Conservation (phyloP, 2,113 vertebrate genomes). For the Pangasianodon hypophthalmus region DNA sequence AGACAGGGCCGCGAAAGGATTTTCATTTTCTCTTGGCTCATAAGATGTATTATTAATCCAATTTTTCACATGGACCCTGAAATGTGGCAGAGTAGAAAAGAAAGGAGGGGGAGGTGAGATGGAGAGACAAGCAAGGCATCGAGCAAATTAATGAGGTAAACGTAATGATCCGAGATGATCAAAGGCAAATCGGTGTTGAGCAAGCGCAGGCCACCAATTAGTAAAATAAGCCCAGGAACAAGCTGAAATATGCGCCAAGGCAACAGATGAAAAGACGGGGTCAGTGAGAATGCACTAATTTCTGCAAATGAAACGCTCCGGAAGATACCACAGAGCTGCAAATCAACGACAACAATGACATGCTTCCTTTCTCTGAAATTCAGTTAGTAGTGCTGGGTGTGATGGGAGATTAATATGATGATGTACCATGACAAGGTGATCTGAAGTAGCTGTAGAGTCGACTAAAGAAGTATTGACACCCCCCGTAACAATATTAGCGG, state of each 20-base stretch:
- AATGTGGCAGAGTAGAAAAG: slow-evolving; percentile 52
- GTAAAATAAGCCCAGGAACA: slow-evolving; percentile 77
- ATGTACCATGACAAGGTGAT: not conserved
- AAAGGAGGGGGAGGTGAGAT: slow-evolving; percentile 42
- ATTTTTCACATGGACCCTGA: slow-evolving; percentile 70
- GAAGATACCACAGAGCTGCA: slow-evolving; percentile 8
- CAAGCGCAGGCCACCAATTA: slow-evolving; percentile 82
- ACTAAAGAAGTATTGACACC: not conserved
- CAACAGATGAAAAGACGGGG: slow-evolving; percentile 79
- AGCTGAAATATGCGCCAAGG: slow-evolving; percentile 76
- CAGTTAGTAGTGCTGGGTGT: not conserved
- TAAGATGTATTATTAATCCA: slow-evolving; percentile 78
- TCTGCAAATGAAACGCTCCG: slow-evolving; percentile 71
- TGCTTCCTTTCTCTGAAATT: not conserved
- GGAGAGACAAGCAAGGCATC: slow-evolving; percentile 64
- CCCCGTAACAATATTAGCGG: not conserved
- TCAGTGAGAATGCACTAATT: slow-evolving; percentile 78
- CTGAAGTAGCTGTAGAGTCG: not conserved
- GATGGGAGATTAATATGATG: not conserved
- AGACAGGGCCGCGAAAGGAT: slow-evolving; percentile 51
- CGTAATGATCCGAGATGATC: slow-evolving; percentile 83
- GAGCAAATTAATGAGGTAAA: slow-evolving; percentile 82
- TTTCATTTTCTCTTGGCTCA: slow-evolving; percentile 66
- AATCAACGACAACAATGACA: not conserved
- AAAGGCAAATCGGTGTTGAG: slow-evolving; percentile 78